Conservation (phyloP, 2,113 vertebrate genomes). For the Propithecus coquereli region DNA sequence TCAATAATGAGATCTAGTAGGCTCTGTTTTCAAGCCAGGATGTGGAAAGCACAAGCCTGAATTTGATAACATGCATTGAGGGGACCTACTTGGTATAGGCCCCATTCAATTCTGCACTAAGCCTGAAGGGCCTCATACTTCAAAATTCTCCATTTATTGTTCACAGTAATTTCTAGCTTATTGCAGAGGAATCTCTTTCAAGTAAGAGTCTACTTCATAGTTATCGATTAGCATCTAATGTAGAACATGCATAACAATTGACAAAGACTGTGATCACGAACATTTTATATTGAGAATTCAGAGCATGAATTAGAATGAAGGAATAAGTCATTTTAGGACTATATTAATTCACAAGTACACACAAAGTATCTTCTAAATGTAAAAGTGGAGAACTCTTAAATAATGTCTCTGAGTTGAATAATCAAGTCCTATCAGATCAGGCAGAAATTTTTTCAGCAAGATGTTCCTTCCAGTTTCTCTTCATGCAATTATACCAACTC, state of each 20-base stretch:
- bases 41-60: neutral
- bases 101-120: neutral
- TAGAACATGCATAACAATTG: neutral
- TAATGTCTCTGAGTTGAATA: neutral
- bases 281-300: neutral
- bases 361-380: neutral
- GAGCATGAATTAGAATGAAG: neutral
- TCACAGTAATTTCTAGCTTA: neutral
- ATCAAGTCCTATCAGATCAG: neutral
- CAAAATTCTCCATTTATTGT: neutral
- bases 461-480: neutral
- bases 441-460: neutral
- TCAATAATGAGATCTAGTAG: neutral
- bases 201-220: neutral
- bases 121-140: neutral
- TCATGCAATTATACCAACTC: neutral
- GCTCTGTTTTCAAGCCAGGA: neutral
- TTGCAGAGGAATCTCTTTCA: neutral
- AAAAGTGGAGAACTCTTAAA: neutral
- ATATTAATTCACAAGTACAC: neutral
- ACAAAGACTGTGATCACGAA: neutral
- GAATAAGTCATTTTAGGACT: neutral
- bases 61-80: neutral
- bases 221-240: neutral
- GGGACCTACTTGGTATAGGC: no score